Percentiles rank a stretch among this genome's conserved stretches.
Evolutionary conservation across 2,888 invertebrate species (phyloP).

Genomic region (Morpho helenor): DNA sequence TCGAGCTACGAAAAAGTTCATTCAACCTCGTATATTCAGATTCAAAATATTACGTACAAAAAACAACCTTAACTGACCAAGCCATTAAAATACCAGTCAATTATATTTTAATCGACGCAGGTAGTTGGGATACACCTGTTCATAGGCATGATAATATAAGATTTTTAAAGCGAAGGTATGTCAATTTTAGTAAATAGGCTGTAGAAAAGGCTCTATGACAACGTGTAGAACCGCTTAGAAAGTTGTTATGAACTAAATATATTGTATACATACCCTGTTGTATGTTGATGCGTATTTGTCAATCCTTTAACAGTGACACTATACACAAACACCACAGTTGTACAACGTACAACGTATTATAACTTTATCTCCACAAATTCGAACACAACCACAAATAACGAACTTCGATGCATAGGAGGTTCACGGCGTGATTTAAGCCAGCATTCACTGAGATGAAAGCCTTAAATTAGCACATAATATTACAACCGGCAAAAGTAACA

Average conservation of each 20-base stretch:
- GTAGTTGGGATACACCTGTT: conserved; percentile 7
- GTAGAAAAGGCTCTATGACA: conserved; percentile 22
- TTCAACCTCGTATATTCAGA: conserved; percentile 1
- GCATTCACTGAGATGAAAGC: conserved; percentile 64
- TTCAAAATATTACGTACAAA: conserved; percentile 1
- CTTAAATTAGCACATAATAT: conserved; percentile 42
- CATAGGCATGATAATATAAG: background rate
- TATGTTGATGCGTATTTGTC: conserved; percentile 47
- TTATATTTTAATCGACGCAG: conserved; percentile 11
- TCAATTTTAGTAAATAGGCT: conserved; percentile 7
- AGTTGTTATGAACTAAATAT: conserved; percentile 25
- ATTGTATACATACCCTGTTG: conserved; percentile 58
- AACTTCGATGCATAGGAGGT: conserved; percentile 62
- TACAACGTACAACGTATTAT: conserved; percentile 51
- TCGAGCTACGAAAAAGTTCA: background rate
- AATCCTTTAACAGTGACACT: conserved; percentile 58
- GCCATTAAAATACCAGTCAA: conserved; percentile 11
- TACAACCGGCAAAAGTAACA: conserved; percentile 39
- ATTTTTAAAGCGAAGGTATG: background rate
- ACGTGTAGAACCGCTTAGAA: conserved; percentile 29
- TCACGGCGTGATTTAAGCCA: conserved; percentile 67
- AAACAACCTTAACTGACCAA: conserved; percentile 6
- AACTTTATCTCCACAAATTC: conserved; percentile 58
- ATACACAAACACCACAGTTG: conserved; percentile 48
- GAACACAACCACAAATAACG: conserved; percentile 73